Evolutionary conservation across 2,888 invertebrate genomes (phyloP), one percentile per base, ranked within the genome.

Genomic region (Mayetiola destructor): DNA sequence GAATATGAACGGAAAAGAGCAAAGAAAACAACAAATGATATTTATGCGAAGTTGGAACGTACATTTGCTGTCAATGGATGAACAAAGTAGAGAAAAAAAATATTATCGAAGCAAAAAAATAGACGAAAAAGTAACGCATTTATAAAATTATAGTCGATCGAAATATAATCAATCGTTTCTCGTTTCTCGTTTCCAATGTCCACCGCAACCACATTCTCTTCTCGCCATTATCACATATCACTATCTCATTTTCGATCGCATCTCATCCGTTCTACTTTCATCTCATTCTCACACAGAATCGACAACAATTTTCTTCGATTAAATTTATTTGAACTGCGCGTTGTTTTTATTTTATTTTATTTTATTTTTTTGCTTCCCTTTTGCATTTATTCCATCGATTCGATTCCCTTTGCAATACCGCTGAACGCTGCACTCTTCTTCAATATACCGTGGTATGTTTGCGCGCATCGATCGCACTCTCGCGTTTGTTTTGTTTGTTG

Each of bases 81-180:
- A 16, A 3, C 18, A 39, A 23, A 2, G 23, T 4, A 48, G 4
- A 2, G n/a, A 48, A 48, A 48, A 39, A 27, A 48, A 48, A 4
- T 18, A 3, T n/a, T n/a, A n/a, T n/a, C n/a, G n/a, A n/a, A n/a
- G n/a, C n/a, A n/a, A n/a, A n/a, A n/a, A n/a, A n/a, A n/a, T n/a
- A n/a, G n/a, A n/a, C n/a, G n/a, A n/a, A n/a, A 48, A 48, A 48
- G 48, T 27, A 48, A 48, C n/a, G 27, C 27, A 48, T 48, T 48
- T 48, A 48, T 48, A 48, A 48, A 48, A 48, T 48, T 48, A 48
- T 48, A 48, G 48, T 48, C 48, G 48, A 48, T 48, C 48, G 48
- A 48, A 48, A 48, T 48, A 48, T 48, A 48, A 48, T 48, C 48
- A 48, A 48, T 48, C 48, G 48, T 48, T 48, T 48, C 48, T 48